Percentiles rank a stretch among this genome's conserved stretches.
These are phyloP conservation scores for Microcebus tavaratra DNA, from an alignment of 2,113 vertebrate species.

Conservation along the genomic window DNA sequence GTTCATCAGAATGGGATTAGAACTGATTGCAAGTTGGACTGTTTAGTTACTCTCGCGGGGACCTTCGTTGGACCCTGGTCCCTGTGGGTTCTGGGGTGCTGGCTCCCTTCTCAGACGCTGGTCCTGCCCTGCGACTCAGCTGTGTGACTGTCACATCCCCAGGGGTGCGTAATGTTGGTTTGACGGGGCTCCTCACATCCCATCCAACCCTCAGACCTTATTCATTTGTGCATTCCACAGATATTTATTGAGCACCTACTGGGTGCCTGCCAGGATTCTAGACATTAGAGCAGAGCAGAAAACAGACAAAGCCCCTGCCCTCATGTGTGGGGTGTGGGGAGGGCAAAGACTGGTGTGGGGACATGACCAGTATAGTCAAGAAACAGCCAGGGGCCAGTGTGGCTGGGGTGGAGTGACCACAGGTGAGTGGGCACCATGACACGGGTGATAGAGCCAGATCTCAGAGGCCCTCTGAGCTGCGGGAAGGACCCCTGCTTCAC, in stretches of 20 bases:
- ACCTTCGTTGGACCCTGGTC: not conserved
- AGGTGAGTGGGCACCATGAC: accelerated
- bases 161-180: not conserved
- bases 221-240: not conserved
- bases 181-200: not conserved
- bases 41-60: not conserved
- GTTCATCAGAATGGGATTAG: accelerated
- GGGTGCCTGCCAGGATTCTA: not conserved
- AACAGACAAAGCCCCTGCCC: not conserved
- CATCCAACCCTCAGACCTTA: not conserved
- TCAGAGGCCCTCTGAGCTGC: not conserved
- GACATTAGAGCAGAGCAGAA: not conserved
- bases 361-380: accelerated
- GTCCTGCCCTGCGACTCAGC: not conserved
- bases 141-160: not conserved
- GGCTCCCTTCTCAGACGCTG: not conserved
- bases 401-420: not conserved
- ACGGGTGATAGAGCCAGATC: not conserved
- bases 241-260: not conserved
- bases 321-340: not conserved
- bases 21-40: not conserved
- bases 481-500: not conserved
- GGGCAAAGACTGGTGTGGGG: not conserved
- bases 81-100: not conserved
- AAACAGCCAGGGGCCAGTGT: not conserved